phyloP scores from a whole-genome alignment of 2,113 vertebrate species.

The Xenus cinereus region DNA sequence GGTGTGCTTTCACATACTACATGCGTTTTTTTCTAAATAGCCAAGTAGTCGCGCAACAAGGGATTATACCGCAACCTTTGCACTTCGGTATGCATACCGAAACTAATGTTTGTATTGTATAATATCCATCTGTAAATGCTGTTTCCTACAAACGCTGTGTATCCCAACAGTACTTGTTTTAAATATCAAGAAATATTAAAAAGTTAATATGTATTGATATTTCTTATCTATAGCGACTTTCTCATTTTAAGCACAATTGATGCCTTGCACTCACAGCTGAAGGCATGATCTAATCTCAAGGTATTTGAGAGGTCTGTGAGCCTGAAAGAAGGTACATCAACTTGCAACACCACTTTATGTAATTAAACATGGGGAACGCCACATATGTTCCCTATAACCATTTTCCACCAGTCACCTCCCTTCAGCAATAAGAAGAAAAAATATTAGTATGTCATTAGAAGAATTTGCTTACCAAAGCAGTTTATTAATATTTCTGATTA shows the following conservation, averaged over 20 bases:
- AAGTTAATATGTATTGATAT: not conserved
- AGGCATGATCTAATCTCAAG: not conserved
- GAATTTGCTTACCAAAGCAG: not conserved
- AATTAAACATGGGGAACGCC: not conserved
- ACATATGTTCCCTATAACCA: not conserved
- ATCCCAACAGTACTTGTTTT: not conserved
- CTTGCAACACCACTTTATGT: not conserved
- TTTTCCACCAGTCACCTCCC: not conserved
- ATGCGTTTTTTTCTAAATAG: not conserved
- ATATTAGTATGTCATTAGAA: not conserved
- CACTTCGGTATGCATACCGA: accelerated
- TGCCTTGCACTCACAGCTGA: not conserved
- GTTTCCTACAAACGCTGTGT: not conserved
- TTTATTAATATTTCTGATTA: not conserved
- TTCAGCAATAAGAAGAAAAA: not conserved
- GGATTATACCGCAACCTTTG: accelerated
- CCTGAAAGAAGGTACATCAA: not conserved
- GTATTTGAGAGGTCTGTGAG: not conserved
- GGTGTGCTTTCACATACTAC: not conserved
- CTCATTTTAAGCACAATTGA: not conserved
- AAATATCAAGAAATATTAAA: not conserved
- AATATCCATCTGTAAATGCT: not conserved
- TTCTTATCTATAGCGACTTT: not conserved
- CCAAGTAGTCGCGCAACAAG: not conserved
- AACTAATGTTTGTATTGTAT: not conserved